Evolutionary conservation across 2,113 vertebrate species (phyloP).

Genomic region (Pristiophorus japonicus): DNA sequence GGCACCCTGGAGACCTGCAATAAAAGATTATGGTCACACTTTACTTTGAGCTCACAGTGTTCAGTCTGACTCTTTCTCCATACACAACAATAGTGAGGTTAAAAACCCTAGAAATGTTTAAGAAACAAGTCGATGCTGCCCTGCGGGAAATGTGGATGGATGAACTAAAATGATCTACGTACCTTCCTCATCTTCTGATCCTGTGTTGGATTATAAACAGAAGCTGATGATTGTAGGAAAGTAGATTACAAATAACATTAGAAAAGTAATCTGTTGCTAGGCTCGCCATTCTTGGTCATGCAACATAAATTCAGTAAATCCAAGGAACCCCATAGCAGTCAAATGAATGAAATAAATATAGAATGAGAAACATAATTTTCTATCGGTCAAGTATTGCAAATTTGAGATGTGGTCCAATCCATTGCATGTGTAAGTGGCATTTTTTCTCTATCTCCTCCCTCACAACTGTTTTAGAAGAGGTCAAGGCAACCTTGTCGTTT

Average conservation of each 20-base stretch:
- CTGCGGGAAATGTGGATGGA: background rate
- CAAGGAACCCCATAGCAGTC: background rate
- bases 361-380: background rate
- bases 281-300: background rate
- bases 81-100: background rate
- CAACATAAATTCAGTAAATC: background rate
- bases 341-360: background rate
- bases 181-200: background rate
- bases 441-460: background rate
- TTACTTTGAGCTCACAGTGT: too few relatives aligned
- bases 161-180: background rate
- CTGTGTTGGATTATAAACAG: background rate
- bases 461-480: background rate
- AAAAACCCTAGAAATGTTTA: background rate
- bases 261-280: background rate
- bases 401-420: background rate
- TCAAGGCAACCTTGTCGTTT: background rate
- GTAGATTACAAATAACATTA: background rate
- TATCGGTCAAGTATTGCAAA: background rate
- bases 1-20: too few relatives aligned
- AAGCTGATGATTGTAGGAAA: background rate
- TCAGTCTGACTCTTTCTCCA: too few relatives aligned
- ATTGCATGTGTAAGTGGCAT: background rate
- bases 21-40: too few relatives aligned
- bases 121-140: background rate